phyloP scores from a whole-genome alignment of 2,113 vertebrate species.

The Epinephelus fuscoguttatus region DNA sequence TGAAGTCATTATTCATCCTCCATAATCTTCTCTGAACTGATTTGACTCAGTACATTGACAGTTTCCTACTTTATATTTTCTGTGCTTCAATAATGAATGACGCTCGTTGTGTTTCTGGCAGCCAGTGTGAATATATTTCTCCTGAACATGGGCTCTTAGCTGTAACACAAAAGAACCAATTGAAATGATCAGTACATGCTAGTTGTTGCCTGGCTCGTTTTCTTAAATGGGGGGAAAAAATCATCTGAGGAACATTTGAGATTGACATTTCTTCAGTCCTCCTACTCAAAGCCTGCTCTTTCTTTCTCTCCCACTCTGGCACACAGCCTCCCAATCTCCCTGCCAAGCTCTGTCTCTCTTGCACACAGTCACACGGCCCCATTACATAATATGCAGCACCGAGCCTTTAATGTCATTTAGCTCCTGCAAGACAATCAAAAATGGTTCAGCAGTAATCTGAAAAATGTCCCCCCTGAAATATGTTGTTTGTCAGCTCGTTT shows the following conservation, averaged over 20 bases:
- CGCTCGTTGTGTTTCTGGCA: neutral
- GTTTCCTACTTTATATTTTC: neutral
- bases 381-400: slow-evolving; percentile 59
- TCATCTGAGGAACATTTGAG: slow-evolving; percentile 21
- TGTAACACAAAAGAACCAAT: slow-evolving; percentile 7
- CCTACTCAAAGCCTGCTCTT: slow-evolving; percentile 62
- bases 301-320: slow-evolving; percentile 48
- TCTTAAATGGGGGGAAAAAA: slow-evolving; percentile 13
- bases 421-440: slow-evolving; percentile 37
- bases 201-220: neutral
- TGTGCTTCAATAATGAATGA: neutral
- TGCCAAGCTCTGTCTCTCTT: slow-evolving; percentile 38
- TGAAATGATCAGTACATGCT: neutral
- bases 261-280: slow-evolving; percentile 46
- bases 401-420: slow-evolving; percentile 39
- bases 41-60: neutral
- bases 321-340: slow-evolving; percentile 27
- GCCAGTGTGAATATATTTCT: slow-evolving; percentile 1
- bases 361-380: slow-evolving; percentile 42
- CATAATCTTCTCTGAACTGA: neutral
- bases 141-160: neutral
- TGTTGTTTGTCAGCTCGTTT: slow-evolving; percentile 21
- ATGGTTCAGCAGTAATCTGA: slow-evolving; percentile 25
- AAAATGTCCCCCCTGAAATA: slow-evolving; percentile 26
- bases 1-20: too few species aligned